phyloP scores from a whole-genome alignment of 2,888 invertebrate genomes.

The Dryomyza anilis region DNA sequence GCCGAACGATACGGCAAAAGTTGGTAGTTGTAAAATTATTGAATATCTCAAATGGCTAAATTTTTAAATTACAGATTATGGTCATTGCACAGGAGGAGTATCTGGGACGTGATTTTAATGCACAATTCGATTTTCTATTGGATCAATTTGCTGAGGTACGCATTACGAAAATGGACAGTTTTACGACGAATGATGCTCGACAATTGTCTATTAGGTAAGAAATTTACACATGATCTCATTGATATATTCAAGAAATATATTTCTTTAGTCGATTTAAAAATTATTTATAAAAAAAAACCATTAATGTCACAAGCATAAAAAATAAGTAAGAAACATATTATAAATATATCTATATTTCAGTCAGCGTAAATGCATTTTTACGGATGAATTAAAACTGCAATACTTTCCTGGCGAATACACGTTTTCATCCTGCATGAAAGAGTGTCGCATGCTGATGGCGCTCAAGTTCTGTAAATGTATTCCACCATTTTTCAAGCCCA shows the following conservation, averaged over 20 bases:
- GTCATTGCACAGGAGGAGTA: constrained; percentile 72
- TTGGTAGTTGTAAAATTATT: constrained; percentile 32
- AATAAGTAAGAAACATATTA: no score
- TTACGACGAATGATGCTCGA: constrained; percentile 75
- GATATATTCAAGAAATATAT: no score
- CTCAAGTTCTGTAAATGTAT: constrained; percentile 71
- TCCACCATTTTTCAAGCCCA: constrained; percentile 72
- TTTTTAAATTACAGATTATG: constrained; percentile 53
- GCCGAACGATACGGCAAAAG: constrained; percentile 52
- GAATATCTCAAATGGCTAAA: no score
- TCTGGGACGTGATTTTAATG: constrained; percentile 71
- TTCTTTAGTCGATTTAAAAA: no score
- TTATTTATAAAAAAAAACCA: no score
- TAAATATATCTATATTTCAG: no score
- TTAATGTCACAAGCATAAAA: no score
- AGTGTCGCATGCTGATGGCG: constrained; percentile 69
- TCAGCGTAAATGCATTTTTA: constrained; percentile 76
- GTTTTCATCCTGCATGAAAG: constrained; percentile 75
- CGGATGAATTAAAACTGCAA: constrained; percentile 69
- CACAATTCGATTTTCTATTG: constrained; percentile 73
- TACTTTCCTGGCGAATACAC: constrained; percentile 68
- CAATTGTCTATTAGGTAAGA: constrained; percentile 67
- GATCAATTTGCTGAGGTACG: constrained; percentile 55
- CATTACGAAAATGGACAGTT: constrained; percentile 76
- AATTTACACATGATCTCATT: not conserved